phyloP scores from a whole-genome alignment of 2,113 vertebrate species.

The Recurvirostra avosetta region DNA sequence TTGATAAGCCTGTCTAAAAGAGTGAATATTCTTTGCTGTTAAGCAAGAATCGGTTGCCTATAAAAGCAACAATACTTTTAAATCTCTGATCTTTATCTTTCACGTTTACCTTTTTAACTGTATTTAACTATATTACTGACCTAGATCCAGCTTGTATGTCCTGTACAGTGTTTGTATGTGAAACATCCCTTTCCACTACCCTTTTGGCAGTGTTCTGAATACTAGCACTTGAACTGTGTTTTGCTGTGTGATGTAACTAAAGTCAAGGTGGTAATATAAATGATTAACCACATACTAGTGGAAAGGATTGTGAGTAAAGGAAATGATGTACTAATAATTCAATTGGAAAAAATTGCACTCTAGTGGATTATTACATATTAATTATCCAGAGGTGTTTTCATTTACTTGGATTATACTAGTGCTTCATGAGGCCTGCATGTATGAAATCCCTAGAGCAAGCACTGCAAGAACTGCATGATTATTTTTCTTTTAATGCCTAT shows the following conservation, averaged over 20 bases:
- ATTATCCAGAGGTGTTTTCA: not conserved
- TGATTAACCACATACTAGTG: not conserved
- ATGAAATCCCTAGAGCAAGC: not conserved
- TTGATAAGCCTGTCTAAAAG: not conserved
- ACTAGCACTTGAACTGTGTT: not conserved
- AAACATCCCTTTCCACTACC: not conserved
- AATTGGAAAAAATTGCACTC: not conserved
- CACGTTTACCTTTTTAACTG: not conserved
- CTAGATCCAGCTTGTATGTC: not conserved
- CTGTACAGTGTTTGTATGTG: not conserved
- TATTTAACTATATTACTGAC: not conserved
- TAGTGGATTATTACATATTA: not conserved
- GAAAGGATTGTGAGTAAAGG: not conserved
- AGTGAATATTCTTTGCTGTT: not conserved
- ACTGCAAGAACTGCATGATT: not conserved
- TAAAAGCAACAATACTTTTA: not conserved
- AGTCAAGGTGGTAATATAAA: not conserved
- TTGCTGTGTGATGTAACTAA: not conserved
- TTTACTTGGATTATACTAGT: not conserved
- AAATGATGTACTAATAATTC: not conserved
- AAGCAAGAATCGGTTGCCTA: not conserved
- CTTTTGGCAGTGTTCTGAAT: not conserved
- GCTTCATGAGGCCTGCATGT: not conserved
- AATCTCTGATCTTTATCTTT: not conserved
- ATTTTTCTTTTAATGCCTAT: not conserved